These are phyloP conservation scores for Excalfactoria chinensis DNA, from an alignment of 2,113 vertebrate species.

Conservation along the genomic window DNA sequence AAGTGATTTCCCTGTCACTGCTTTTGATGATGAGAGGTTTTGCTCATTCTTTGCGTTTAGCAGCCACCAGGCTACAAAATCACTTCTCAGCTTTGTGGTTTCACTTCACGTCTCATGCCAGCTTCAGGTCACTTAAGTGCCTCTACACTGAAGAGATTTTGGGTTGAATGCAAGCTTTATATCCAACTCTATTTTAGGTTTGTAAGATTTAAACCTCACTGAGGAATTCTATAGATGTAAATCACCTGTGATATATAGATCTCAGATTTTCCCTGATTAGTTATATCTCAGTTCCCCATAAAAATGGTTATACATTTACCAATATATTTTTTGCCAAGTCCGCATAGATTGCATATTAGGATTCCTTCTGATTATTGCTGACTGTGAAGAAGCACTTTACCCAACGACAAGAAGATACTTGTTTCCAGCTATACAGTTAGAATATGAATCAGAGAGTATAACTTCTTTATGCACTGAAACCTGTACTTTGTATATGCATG, in stretches of 20 bases:
- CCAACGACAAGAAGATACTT: background rate
- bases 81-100: background rate
- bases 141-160: background rate
- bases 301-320: background rate
- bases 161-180: background rate
- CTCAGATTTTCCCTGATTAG: background rate
- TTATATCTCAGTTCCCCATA: background rate
- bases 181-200: background rate
- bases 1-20: constrained; percentile 24
- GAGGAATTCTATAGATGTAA: background rate
- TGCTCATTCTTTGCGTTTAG: background rate
- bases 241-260: background rate
- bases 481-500: background rate
- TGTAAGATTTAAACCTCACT: background rate
- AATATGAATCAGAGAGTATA: background rate
- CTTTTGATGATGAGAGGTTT: background rate
- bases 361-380: background rate
- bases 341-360: background rate
- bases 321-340: background rate
- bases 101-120: background rate
- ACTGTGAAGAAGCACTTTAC: background rate
- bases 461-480: background rate
- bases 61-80: background rate
- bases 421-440: background rate
- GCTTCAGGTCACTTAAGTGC: background rate